A percentile compares a stretch with the other conserved stretches of the same genome.
Evolutionary conservation across 37 sponge, comb jelly and placozoan genomes (phyloP).

Genomic region (Diacarnus erythraeanus): DNA sequence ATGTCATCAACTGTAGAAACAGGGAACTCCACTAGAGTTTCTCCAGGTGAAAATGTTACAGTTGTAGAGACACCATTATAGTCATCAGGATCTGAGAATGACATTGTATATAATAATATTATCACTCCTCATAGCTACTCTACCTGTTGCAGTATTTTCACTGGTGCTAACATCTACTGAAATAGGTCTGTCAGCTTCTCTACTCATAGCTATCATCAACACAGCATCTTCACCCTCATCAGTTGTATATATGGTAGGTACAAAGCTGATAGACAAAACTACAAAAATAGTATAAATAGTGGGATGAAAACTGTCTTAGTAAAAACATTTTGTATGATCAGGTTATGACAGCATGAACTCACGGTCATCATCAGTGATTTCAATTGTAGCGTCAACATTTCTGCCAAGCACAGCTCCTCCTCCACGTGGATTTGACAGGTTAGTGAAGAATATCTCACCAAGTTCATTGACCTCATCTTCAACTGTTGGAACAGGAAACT

Average conservation of each 20-base stretch:
- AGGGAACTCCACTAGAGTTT: not conserved
- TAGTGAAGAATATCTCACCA: constrained; percentile 28
- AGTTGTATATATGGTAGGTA: constrained; percentile 10
- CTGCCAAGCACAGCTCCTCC: not conserved
- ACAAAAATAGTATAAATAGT: no score
- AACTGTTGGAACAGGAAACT: constrained; percentile 3
- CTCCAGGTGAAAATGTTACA: constrained; percentile 17
- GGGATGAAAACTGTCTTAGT: no score
- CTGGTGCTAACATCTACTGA: not conserved
- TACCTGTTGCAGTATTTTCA: constrained; percentile 1
- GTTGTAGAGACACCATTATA: constrained; percentile 3
- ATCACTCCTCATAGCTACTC: no score
- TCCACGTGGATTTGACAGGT: not conserved
- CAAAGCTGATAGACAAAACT: not conserved
- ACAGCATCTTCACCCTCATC: constrained; percentile 5
- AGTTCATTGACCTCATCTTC: constrained; percentile 36
- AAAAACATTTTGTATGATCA: no score
- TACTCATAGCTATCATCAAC: constrained; percentile 7
- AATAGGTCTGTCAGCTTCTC: not conserved
- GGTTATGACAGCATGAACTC: no score
- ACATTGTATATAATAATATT: no score
- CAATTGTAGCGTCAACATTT: constrained; percentile 14
- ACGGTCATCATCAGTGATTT: constrained; percentile 42
- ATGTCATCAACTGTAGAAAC: constrained; percentile 36
- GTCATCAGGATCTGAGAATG: constrained; percentile 26